Conservation (phyloP, 2,888 invertebrate species). For the Syrista parreyssii region DNA sequence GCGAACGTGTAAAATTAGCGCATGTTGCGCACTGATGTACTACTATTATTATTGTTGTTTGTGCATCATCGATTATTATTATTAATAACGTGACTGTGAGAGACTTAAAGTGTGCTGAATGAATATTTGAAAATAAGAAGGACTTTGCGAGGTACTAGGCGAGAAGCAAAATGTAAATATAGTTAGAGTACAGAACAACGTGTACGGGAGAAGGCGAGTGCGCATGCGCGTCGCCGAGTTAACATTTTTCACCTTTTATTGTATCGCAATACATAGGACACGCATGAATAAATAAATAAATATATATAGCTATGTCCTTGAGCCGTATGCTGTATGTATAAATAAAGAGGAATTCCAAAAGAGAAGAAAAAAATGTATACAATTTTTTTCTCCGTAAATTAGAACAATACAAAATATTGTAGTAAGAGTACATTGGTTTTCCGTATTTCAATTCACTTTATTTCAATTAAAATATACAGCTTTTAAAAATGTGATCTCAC, state of each 20-base stretch:
- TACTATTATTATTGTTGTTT: not conserved
- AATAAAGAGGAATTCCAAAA: not conserved
- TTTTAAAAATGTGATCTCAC: conserved; percentile 58
- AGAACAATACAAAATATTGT: not conserved
- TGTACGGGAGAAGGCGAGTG: not conserved
- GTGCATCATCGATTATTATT: not conserved
- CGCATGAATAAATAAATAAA: not conserved
- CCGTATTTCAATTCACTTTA: conserved; percentile 41
- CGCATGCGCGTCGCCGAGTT: not conserved
- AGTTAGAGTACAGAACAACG: not conserved
- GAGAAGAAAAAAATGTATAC: not conserved
- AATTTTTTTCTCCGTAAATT: not conserved
- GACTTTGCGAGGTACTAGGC: not conserved
- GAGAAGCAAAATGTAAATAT: not conserved
- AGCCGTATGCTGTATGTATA: not conserved
- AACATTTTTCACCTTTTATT: not conserved
- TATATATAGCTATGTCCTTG: not conserved
- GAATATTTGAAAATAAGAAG: not conserved
- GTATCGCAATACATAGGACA: not conserved
- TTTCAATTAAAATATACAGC: conserved; percentile 64
- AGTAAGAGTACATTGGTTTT: not conserved
- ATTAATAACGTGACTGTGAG: not conserved
- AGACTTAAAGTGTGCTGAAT: not conserved
- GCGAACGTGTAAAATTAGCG: not conserved
- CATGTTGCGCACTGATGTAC: not conserved